Evolutionary conservation across 64 coral and sea anemone species (phyloP), one percentile per base, ranked within the genome.

Genomic region (Cladopsammia gracilis): DNA sequence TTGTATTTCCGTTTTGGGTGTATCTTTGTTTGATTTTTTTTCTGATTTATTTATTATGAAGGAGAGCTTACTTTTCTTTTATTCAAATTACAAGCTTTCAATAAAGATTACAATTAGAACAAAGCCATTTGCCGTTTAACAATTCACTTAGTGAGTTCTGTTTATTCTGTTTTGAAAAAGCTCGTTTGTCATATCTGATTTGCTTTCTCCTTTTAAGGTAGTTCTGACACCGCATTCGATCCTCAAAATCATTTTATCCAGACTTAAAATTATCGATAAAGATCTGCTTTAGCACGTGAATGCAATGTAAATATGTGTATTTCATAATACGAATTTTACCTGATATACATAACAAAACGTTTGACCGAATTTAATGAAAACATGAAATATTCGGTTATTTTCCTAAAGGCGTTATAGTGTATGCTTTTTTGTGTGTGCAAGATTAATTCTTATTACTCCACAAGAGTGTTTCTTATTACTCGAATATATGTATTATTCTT

Each of bases 61-160:
- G 67, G 53, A 83, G 45, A 65, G 62, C 43, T 50, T 66, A 66
- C 34, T 48, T 83, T 51, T n/a, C 80, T 16, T 67, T 83, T 48
- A 67, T 16, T 48, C 74, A 77, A 24, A 22, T 53, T 66, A 66
- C 34, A 66, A 25, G 80, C 79, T 64, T 66, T 82, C 43, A 26
- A 48, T 56, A 26, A 82, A 42, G 25, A 82, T 46, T 64, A 58
- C n/a, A 45, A 83, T 83, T 83, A 50, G 44, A 66, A 66, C 20
- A 83, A 83, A 83, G 16, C 58, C 80, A 10, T 75, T 83, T 62
- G 3, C 45, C 80, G 61, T 83, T 50, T 65, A 83, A n/a, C 43
- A 67, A 83, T 46, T 6, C 45, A 83, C 15, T 8, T n/a, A 83
- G 34, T 49, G 13, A 18, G 7, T 6, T 82, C 22, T n/a, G 15